Conservation (phyloP, 30 jellyfish, hydroid and myxozoan genomes). For the Nemopilema nomurai region DNA sequence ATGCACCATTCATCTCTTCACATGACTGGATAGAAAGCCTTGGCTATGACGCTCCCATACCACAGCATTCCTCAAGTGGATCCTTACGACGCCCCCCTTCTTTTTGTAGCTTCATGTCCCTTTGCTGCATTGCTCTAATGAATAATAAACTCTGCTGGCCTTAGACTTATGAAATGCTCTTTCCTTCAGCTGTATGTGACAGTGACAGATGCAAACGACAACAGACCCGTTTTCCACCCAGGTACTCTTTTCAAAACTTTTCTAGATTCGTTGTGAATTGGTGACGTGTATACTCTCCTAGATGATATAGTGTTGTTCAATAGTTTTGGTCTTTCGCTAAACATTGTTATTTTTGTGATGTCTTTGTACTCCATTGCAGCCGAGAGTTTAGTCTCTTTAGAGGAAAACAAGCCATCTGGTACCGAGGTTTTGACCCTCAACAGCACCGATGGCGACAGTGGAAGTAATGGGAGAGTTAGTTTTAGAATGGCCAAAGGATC, state of each 20-base stretch:
- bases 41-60: too few relatives aligned
- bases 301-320: background rate
- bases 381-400: background rate
- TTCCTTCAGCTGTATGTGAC: conserved; percentile 46
- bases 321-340: background rate
- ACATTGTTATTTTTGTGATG: too few relatives aligned
- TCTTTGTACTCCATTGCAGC: background rate
- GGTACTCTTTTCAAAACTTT: conserved; percentile 2
- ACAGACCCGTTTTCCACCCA: conserved; percentile 56
- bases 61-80: too few relatives aligned
- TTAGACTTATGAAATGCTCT: background rate
- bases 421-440: conserved; percentile 23
- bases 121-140: background rate
- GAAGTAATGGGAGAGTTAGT: conserved; percentile 31
- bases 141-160: background rate
- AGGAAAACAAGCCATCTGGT: conserved; percentile 44
- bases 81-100: too few relatives aligned
- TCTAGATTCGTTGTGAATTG: too few relatives aligned
- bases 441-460: conserved; percentile 70
- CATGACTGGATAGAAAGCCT: too few relatives aligned
- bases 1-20: too few relatives aligned
- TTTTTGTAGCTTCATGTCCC: too few relatives aligned
- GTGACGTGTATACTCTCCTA: too few relatives aligned
- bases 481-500: conserved; percentile 27
- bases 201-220: conserved; percentile 77